Percentiles rank a stretch among this genome's conserved stretches.
Evolutionary conservation across 2,888 invertebrate species (phyloP).

Genomic region (Ophion costatus): DNA sequence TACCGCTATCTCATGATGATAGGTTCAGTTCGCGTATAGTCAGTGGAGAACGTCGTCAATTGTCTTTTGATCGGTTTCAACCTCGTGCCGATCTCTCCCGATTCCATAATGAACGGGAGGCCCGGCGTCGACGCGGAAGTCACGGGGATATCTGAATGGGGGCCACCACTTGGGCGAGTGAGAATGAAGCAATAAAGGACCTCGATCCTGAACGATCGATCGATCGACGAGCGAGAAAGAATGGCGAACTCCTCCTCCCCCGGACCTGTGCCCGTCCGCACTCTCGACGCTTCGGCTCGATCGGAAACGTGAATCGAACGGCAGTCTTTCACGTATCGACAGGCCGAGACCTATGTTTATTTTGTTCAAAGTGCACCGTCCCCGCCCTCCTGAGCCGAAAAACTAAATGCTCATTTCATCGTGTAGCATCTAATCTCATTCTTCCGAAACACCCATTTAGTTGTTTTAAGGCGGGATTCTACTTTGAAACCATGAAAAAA

Average conservation of each 20-base stretch:
- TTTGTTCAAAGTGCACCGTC: neutral
- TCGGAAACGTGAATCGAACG: conserved; percentile 18
- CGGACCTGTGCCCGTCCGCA: neutral
- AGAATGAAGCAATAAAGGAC: conserved; percentile 74
- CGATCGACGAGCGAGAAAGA: conserved; percentile 28
- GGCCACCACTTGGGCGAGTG: conserved; percentile 54
- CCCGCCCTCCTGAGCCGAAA: neutral
- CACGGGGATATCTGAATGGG: conserved; percentile 42
- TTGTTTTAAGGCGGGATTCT: no score
- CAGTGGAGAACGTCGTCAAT: conserved; percentile 66
- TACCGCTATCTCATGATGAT: neutral
- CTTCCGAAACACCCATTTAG: no score
- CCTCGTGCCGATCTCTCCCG: conserved; percentile 47
- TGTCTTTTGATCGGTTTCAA: conserved; percentile 75
- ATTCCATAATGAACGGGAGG: conserved; percentile 3
- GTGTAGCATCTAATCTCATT: neutral
- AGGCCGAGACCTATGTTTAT: neutral
- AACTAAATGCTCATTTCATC: neutral
- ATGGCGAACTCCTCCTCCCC: neutral
- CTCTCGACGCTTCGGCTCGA: neutral
- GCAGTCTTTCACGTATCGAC: conserved; percentile 4
- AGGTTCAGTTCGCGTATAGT: neutral
- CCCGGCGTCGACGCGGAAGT: conserved; percentile 23
- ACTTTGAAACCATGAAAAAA: no score
- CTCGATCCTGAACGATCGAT: conserved; percentile 50